Base-by-base conservation (phyloP, 2,113 vertebrate genomes). In the Anguilla japonica region DNA sequence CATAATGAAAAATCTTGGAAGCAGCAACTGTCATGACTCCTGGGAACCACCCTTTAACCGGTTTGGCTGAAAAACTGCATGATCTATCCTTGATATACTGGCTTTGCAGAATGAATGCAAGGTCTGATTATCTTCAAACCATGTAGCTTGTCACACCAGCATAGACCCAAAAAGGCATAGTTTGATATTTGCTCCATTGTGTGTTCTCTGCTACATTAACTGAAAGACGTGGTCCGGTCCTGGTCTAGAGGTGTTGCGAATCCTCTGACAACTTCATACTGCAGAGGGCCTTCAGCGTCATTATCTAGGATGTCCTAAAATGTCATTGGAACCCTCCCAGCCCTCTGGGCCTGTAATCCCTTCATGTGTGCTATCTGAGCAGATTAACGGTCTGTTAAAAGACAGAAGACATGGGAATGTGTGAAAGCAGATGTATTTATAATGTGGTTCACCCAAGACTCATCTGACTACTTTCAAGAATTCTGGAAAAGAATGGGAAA, bases 21-120 rank as follows among this genome's bases (percentile, higher is more conserved):
- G n/a, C 26, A 75, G 29, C 34, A 75, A 75, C 9, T 75, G 71
- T 34, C 71, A 75, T 34, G 26, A 13, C 26, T 75, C 34, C 71
- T 67, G 60, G 60, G 60, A 67, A 26, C 60, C 60, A 67, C 60
- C 60, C 60, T 75, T 67, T 75, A 75, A 75, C 71, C n/a, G 71
- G 71, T 75, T 75, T 75, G n/a, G n/a, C 7, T 75, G n/a, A 34
- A 75, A 75, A 34, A 5, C 60, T 67, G 71, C 2, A 75, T 13
- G n/a, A 75, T 34, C 26, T 13, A 9, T 29, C 26, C 71, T 75
- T 67, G 60, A 13, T 75, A 75, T 29, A 11, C 26, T n/a, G 71
- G 11, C 0, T 75, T 29, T 2, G 26, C 29, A 29, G 71, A 75
- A 75, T 75, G 2, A n/a, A 75, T 11, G 9, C 26, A 75, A 75